Percentiles rank a stretch among this genome's conserved stretches.
These are phyloP conservation scores for Pimpla rufipes DNA, from an alignment of 2,888 invertebrate genomes.

Conservation along the genomic window DNA sequence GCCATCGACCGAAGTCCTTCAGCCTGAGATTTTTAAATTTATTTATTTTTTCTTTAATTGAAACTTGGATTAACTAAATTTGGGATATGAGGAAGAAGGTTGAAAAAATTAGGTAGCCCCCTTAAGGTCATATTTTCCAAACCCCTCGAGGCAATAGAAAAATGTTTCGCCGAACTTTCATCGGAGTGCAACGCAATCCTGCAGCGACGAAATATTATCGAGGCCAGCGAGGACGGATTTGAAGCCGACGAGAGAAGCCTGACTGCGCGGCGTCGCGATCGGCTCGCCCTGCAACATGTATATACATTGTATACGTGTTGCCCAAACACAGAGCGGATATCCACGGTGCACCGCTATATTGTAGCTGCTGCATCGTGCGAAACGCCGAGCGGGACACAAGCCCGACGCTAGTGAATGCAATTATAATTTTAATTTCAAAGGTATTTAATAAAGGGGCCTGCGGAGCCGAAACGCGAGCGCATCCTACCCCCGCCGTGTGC, in stretches of 20 bases:
- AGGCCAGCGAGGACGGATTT: slow-evolving; percentile 61
- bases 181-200: too few species aligned
- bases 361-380: slow-evolving; percentile 57
- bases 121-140: too few species aligned
- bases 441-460: slow-evolving; percentile 84
- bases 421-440: slow-evolving; percentile 85
- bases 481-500: slow-evolving; percentile 10
- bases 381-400: slow-evolving; percentile 74
- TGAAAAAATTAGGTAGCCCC: too few species aligned
- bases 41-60: too few species aligned
- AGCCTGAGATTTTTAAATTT: too few species aligned
- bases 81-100: too few species aligned
- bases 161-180: too few species aligned
- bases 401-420: slow-evolving; percentile 83
- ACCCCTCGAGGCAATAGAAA: too few species aligned
- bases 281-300: too few species aligned
- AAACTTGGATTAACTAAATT: too few species aligned
- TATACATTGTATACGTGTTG: not conserved
- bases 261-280: slow-evolving; percentile 1
- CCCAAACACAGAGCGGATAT: not conserved
- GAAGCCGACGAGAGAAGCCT: not conserved
- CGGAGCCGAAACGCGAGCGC: slow-evolving; percentile 25
- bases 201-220: too few species aligned
- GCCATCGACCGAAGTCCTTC: too few species aligned
- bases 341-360: not conserved